Evolutionary conservation across 2,113 vertebrate species (phyloP).

Genomic region (Cryptomyrus ogoouensis): DNA sequence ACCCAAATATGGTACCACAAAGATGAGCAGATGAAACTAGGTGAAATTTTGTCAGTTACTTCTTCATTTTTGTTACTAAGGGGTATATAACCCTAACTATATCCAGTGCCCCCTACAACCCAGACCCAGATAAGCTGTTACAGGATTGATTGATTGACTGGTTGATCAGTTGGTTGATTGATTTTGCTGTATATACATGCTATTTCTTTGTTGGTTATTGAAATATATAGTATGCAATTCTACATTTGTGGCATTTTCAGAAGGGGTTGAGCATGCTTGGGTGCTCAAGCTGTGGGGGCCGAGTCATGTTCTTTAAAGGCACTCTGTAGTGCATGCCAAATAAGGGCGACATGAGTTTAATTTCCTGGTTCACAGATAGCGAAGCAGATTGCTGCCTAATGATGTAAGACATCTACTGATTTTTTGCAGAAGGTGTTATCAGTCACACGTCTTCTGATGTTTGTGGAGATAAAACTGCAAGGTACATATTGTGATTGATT

Average conservation of each 20-base stretch:
- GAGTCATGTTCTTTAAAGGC: background rate
- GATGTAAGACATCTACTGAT: slow-evolving; percentile 17
- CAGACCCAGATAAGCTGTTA: background rate
- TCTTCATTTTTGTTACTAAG: background rate
- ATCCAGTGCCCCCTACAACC: background rate
- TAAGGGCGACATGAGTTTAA: slow-evolving; percentile 20
- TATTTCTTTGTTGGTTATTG: background rate
- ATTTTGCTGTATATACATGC: background rate
- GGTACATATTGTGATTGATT: slow-evolving; percentile 57
- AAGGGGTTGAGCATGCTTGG: background rate
- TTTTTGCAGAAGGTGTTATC: slow-evolving; percentile 35
- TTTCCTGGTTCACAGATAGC: slow-evolving; percentile 38
- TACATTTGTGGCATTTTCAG: background rate
- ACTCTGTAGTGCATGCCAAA: slow-evolving; percentile 4
- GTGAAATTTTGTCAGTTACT: background rate
- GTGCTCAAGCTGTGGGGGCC: slow-evolving; percentile 5
- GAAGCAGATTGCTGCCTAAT: slow-evolving; percentile 25
- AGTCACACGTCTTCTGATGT: slow-evolving; percentile 39
- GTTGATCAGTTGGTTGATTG: background rate
- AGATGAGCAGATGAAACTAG: background rate
- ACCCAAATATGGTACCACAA: background rate
- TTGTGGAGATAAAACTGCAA: slow-evolving; percentile 44
- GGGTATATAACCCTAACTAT: background rate
- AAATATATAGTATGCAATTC: background rate
- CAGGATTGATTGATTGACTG: background rate